A percentile compares a stretch with the other conserved stretches of the same genome.
Conservation (phyloP, 2,888 invertebrate genomes). For the Lacanobia oleracea region DNA sequence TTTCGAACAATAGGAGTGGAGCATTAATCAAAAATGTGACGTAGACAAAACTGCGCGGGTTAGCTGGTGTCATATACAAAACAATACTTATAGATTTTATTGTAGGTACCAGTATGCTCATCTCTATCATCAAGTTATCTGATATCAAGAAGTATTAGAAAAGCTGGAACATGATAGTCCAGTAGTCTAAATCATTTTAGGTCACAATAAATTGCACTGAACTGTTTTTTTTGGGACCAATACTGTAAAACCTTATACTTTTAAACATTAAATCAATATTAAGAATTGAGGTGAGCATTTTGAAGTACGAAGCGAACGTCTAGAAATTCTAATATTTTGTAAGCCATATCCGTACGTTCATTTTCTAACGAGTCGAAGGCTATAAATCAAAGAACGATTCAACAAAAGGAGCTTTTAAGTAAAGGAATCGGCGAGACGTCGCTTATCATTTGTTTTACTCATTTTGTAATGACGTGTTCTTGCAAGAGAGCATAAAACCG, state of each 20-base stretch:
- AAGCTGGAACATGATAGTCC: too few relatives aligned
- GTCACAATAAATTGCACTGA: too few relatives aligned
- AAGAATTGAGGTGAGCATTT: not conserved
- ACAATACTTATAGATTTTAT: too few relatives aligned
- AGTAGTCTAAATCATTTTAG: too few relatives aligned
- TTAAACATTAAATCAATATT: not conserved
- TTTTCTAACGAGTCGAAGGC: conserved; percentile 6
- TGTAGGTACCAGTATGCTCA: too few relatives aligned
- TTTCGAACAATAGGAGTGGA: too few relatives aligned
- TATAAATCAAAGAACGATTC: conserved; percentile 16
- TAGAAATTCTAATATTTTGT: conserved; percentile 21
- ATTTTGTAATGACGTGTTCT: not conserved
- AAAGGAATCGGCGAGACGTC: not conserved
- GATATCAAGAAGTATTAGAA: too few relatives aligned
- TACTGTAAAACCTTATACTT: not conserved
- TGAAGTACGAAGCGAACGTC: conserved; percentile 1
- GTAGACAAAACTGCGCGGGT: too few relatives aligned
- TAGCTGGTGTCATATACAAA: too few relatives aligned
- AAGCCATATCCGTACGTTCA: conserved; percentile 18
- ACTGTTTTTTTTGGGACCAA: too few relatives aligned
- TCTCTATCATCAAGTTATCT: too few relatives aligned
- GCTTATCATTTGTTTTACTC: not conserved
- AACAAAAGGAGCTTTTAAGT: conserved; percentile 24
- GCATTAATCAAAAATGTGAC: too few relatives aligned
- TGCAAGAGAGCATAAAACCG: not conserved